Conservation (phyloP, 2,888 invertebrate genomes). For the Cantharis flavilabris region DNA sequence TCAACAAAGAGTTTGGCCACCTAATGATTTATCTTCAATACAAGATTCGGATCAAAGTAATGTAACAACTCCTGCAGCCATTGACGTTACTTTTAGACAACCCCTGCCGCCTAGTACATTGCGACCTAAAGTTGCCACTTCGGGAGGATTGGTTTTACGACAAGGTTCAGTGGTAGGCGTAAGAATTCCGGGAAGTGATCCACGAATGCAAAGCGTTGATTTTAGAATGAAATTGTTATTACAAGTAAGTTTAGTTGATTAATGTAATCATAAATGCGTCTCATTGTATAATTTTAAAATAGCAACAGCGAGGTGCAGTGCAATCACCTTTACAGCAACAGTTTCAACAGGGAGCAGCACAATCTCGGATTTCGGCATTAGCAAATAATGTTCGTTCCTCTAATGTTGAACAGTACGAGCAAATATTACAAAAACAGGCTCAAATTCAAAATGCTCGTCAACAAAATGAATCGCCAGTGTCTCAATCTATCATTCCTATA, state of each 20-base stretch:
- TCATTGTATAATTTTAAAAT: background rate
- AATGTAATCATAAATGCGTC: background rate
- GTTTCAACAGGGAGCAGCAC: slow-evolving; percentile 30
- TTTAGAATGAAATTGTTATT: slow-evolving; percentile 61
- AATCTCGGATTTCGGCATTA: slow-evolving; percentile 10
- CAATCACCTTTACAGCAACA: slow-evolving; percentile 44
- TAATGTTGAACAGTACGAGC: slow-evolving; percentile 27
- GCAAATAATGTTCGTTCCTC: background rate
- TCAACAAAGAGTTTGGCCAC: slow-evolving; percentile 62
- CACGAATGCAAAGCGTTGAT: slow-evolving; percentile 59
- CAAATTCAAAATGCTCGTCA: slow-evolving; percentile 14
- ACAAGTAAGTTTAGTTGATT: slow-evolving; percentile 40
- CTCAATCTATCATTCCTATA: slow-evolving; percentile 13
- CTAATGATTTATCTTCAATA: slow-evolving; percentile 39
- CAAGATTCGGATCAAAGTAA: slow-evolving; percentile 44
- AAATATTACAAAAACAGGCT: slow-evolving; percentile 23
- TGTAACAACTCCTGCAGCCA: slow-evolving; percentile 46
- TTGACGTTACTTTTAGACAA: slow-evolving; percentile 70
- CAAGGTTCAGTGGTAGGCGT: slow-evolving; percentile 43
- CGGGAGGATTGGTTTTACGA: slow-evolving; percentile 41
- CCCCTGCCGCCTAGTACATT: slow-evolving; percentile 65
- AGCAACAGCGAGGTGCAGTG: slow-evolving; percentile 50
- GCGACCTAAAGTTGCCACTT: slow-evolving; percentile 58
- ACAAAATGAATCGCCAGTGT: slow-evolving; percentile 28
- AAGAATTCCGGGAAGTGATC: slow-evolving; percentile 52